Base-by-base conservation (phyloP, 2,888 invertebrate genomes). In the Archips crataeganus region DNA sequence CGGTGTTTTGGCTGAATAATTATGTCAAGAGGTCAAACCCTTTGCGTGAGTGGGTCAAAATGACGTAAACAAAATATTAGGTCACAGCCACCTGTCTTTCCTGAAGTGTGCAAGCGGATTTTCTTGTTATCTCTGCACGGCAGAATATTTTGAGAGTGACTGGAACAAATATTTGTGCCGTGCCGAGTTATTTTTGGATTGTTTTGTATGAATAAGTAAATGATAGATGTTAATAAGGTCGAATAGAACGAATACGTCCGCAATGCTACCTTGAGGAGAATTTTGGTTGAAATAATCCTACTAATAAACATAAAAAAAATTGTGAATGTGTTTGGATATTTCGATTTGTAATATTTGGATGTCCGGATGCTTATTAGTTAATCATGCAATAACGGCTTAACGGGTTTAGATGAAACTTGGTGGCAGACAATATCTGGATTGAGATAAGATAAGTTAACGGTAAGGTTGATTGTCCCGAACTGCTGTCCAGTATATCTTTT, bases 11-110 rank as follows among this genome's bases (percentile, higher is more conserved):
- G 57, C 3, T 32, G 57, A 6, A 32, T 60, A n/a, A n/a, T n/a
- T n/a, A 39, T 36, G 60, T 60, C 60, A 69, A 54, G 51, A 61
- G 42, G 45, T 39, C 36, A 57, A n/a, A 11, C 2, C 45, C 36
- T 63, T 64, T 32, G 23, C 23, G 47, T 71, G 71, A 70, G 70
- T 76, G 59, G 78, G 78, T 77, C 76, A 76, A 74, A 75, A 75
- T 76, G 75, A 76, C 75, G 75, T 74, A 75, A 70, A 75, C 70
- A 69, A 68, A 59, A 70, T 70, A 73, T 67, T 75, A 73, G 75
- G 76, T 76, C 75, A 75, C 59, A 64, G 57, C 62, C 73, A 73
- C 73, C 73, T 73, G 73, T 64, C 73, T 47, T 49, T 34, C 45
- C 32, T 13, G 34, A 69, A 63, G 47, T 15, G 71, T 54, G 72